Evolutionary conservation across 2,113 vertebrate genomes (phyloP), one percentile per base, ranked within the genome.

Genomic region (Muntiacus muntjak): DNA sequence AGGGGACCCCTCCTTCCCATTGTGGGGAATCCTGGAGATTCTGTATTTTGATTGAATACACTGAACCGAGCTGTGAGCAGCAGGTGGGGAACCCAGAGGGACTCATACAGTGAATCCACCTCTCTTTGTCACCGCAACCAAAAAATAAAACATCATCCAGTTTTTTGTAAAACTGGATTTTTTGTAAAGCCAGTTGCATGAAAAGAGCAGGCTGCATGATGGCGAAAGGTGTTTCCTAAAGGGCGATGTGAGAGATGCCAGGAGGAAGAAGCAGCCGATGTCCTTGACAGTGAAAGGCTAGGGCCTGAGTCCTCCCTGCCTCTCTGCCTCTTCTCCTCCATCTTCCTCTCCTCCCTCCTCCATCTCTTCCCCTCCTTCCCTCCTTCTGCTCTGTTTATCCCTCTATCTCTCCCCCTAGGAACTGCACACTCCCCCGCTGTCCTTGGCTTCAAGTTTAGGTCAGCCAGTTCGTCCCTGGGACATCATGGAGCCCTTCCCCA

Each of bases 101-200:
- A 13, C 16, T 83, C 21, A 5, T 3, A 12, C 81, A 30, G 28
- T 64, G 79, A 86, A 3, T 10, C 40, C 6, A 5, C 52, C 33
- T 84, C 50, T 90, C n/a, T 67, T 50, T 21, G 8, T 36, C 36
- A 10, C 13, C 1, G 11, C 36, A 50, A 4, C 47, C 0, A 0
- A 8, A 82, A 62, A 25, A 9, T 17, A 82, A 62, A 30, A 9
- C 14, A 17, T 4, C 52, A 55, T 43, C 26, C 60, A 43, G 43
- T 36, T 36, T 36, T 36, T 36, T 36, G 36, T 36, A 36, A 36
- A 36, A 36, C 36, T 36, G 36, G 36, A 36, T 36, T 36, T 36
- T 36, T 36, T 36, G 23, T 28, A 19, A 40, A 71, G 45, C 19
- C 86, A 28, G 6, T 71, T 55, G 7, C 5, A 2, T 36, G 45